These are phyloP conservation scores for Leptura quadrifasciata DNA, from an alignment of 2,888 invertebrate species.

Conservation along the genomic window DNA sequence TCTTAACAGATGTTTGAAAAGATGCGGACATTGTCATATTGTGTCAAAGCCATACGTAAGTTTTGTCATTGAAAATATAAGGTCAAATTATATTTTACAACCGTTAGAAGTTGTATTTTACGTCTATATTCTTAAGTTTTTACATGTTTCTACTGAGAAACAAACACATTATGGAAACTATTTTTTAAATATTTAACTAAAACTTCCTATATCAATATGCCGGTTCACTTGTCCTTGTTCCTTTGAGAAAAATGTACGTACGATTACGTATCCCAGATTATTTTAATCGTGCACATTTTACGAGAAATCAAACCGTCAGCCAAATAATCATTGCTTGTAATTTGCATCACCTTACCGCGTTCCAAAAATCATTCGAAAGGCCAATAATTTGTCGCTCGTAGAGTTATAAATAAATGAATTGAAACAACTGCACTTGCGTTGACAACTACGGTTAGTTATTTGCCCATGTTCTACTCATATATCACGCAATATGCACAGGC, in stretches of 20 bases:
- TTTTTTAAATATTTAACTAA: too few relatives aligned
- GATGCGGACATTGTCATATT: too few relatives aligned
- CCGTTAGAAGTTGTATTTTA: too few relatives aligned
- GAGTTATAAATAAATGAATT: neutral
- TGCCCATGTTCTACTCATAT: too few relatives aligned
- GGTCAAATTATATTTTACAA: too few relatives aligned
- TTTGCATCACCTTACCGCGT: neutral
- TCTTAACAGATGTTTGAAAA: too few relatives aligned
- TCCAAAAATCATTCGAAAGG: neutral
- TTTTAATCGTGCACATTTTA: neutral
- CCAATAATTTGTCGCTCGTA: neutral
- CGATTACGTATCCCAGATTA: neutral
- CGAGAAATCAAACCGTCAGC: neutral
- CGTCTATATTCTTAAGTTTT: too few relatives aligned
- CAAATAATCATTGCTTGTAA: conserved; percentile 7
- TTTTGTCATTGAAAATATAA: too few relatives aligned
- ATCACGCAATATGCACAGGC: too few relatives aligned
- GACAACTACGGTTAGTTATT: neutral
- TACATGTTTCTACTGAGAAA: too few relatives aligned
- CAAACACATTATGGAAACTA: too few relatives aligned
- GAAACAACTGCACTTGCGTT: neutral
- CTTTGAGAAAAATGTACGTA: neutral
- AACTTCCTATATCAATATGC: neutral
- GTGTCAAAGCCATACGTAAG: too few relatives aligned
- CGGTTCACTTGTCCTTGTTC: neutral